Percentiles rank a stretch among this genome's conserved stretches.
Conservation (phyloP, 2,797 vertebrate genomes). For the Rhincodon typus region DNA sequence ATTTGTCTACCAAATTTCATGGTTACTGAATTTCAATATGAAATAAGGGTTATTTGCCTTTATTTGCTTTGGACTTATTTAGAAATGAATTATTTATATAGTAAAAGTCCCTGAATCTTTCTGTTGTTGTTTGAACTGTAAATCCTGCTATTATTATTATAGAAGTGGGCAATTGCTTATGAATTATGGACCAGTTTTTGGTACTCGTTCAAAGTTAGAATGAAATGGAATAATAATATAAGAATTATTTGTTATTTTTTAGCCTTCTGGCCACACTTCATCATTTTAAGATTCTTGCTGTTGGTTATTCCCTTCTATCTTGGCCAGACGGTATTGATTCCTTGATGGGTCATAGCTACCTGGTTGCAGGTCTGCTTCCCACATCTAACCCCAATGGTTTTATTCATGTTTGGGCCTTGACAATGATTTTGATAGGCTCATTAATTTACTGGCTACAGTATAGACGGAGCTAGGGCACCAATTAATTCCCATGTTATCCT, state of each 20-base stretch:
- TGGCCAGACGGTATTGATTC: neutral
- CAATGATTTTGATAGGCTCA: too few relatives aligned
- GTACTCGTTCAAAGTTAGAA: neutral
- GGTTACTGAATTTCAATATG: neutral
- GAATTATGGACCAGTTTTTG: constrained; percentile 3
- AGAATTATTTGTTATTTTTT: neutral
- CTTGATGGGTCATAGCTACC: neutral
- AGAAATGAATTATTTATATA: neutral
- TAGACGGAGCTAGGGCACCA: neutral
- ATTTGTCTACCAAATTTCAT: neutral
- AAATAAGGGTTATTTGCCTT: neutral
- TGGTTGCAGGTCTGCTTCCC: neutral
- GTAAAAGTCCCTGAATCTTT: neutral
- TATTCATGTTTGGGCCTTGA: too few relatives aligned
- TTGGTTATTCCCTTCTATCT: neutral
- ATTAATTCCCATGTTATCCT: neutral
- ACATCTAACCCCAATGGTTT: too few relatives aligned
- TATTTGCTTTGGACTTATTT: neutral
- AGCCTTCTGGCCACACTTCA: neutral
- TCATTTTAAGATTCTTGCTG: neutral
- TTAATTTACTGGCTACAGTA: neutral
- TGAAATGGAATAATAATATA: neutral
- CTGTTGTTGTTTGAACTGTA: neutral
- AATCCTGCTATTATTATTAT: neutral
- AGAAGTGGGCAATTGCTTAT: neutral